Evolutionary conservation across 1,140 invertebrate species (phyloP), one percentile per base, ranked within the genome.

Genomic region (Charaxes varanes): DNA sequence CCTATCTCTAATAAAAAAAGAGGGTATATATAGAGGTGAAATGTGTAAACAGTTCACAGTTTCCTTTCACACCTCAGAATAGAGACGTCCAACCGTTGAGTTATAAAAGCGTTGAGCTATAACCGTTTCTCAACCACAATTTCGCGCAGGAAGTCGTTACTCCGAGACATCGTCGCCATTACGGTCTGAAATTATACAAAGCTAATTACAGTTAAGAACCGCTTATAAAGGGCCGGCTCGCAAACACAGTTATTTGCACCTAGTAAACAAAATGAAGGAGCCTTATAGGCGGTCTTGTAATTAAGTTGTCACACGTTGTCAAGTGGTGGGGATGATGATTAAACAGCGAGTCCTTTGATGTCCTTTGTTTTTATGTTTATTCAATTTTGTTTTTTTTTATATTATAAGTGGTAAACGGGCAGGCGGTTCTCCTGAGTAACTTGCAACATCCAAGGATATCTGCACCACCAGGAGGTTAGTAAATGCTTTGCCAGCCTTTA

Each of bases 181-280:
- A 44, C 31, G 26, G 34, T 23, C 13, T 37, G 16, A 37, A 44
- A 37, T 44, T 44, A 44, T 37, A 44, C 42, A 44, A 37, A 30
- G 42, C 42, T 44, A 44, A 44, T 44, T 44, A 44, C 28, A 37
- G 23, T 36, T 35, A 34, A 44, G 34, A 37, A 32, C 26, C 34
- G 19, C 8, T 41, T 24, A 6, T 10, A 37, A 37, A 37, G 21
- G 42, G 15, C 21, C 4, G 22, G 23, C n/a, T 15, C 34, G 18
- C 15, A 24, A 26, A 41, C 34, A 33, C 22, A 44, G 33, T 44
- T 44, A 37, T 44, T 44, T 31, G 28, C 42, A 44, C 42, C 14
- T 37, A 27, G 26, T 37, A 44, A 44, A 44, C 34, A 37, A 37
- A 44, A 37, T 36, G 30, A 31, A 23, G 19, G 23, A 21, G 33